Conservation (phyloP, 1,140 invertebrate genomes). For the Drosophila tristis region DNA sequence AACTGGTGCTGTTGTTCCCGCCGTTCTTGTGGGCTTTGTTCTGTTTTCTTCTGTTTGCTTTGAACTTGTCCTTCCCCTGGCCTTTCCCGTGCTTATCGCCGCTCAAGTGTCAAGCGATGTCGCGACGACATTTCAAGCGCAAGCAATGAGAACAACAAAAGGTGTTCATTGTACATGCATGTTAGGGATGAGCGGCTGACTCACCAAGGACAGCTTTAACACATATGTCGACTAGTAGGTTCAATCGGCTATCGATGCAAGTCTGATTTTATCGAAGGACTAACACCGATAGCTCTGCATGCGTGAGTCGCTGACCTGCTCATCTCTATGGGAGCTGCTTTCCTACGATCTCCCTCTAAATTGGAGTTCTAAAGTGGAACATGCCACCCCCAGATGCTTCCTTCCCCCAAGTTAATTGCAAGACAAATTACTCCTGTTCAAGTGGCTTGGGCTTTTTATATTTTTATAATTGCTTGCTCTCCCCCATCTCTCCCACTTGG, state of each 20-base stretch:
- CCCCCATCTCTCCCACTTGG: neutral
- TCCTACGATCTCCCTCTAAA: neutral
- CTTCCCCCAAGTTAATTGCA: conserved; percentile 62
- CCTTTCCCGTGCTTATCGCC: conserved; percentile 27
- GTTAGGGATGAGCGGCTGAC: conserved; percentile 30
- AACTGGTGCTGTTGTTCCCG: conserved; percentile 10
- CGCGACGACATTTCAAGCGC: conserved; percentile 36
- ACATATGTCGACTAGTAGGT: too few relatives aligned
- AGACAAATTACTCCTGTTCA: conserved; percentile 69
- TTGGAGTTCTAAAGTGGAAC: conserved; percentile 9
- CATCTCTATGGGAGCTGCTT: conserved; percentile 14
- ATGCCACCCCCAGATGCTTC: conserved; percentile 47
- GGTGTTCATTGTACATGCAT: conserved; percentile 5
- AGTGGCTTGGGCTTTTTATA: conserved; percentile 58
- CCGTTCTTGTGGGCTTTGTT: conserved; percentile 27
- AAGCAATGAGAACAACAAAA: conserved; percentile 24
- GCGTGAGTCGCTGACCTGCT: conserved; percentile 9
- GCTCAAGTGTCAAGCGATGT: conserved; percentile 45
- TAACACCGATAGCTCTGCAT: neutral
- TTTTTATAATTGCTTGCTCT: conserved; percentile 53
- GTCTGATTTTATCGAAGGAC: neutral
- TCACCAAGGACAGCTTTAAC: conserved; percentile 33
- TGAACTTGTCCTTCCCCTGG: conserved; percentile 39
- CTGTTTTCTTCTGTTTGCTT: conserved; percentile 50
- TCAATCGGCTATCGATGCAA: too few relatives aligned